Percentiles rank a stretch among this genome's conserved stretches.
Conservation (phyloP, 2,113 vertebrate species). For the Sapajus apella region DNA sequence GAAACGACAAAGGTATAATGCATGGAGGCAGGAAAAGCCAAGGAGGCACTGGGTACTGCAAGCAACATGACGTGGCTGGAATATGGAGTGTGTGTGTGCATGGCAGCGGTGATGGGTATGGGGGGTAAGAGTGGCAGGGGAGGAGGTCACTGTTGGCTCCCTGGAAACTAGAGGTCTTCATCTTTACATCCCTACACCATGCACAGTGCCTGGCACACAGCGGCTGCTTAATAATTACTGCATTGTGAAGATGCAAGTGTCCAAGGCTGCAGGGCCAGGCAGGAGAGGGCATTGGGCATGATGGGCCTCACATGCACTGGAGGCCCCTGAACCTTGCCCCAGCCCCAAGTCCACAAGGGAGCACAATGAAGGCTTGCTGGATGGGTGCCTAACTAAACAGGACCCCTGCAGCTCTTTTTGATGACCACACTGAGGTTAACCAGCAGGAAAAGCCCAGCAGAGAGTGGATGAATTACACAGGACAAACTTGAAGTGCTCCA, state of each 20-base stretch:
- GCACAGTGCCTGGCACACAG: background rate
- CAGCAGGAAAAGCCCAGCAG: background rate
- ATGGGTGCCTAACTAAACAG: background rate
- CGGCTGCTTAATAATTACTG: background rate
- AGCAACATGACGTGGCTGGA: background rate
- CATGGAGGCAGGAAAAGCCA: background rate
- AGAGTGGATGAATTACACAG: background rate
- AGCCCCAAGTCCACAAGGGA: background rate
- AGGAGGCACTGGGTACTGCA: no score
- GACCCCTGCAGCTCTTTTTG: background rate
- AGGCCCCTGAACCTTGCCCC: background rate
- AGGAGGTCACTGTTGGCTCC: background rate
- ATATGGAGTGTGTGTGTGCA: background rate
- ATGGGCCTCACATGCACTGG: fast-evolving
- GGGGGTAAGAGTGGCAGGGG: background rate
- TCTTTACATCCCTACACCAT: background rate
- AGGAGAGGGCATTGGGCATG: background rate
- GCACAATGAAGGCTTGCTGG: background rate
- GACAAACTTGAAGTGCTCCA: background rate
- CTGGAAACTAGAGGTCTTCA: background rate
- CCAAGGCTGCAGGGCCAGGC: background rate
- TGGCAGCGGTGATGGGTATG: fast-evolving
- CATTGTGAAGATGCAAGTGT: background rate
- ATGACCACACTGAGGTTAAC: background rate
- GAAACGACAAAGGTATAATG: background rate